Conservation (phyloP, 2,797 vertebrate species). For the Gambusia yucatana region DNA sequence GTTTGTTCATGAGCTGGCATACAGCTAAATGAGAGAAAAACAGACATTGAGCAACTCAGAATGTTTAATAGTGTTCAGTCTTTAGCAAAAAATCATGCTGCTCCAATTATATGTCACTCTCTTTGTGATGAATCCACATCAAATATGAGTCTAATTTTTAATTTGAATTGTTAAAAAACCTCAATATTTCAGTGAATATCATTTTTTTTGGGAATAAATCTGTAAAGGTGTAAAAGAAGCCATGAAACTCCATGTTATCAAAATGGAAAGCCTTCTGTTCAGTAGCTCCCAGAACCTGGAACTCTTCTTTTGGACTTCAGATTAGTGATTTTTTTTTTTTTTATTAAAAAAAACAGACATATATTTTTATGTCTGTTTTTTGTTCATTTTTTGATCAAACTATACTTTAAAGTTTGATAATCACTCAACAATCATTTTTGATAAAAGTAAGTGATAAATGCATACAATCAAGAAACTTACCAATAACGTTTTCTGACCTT, state of each 20-base stretch:
- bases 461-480: conserved; percentile 33
- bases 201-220: neutral
- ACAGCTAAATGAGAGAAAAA: conserved; percentile 46
- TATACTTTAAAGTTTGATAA: neutral
- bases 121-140: neutral
- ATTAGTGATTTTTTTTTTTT: too few species aligned
- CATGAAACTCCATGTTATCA: neutral
- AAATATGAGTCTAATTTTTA: neutral
- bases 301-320: too few species aligned
- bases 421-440: neutral
- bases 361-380: neutral
- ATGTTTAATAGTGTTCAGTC: neutral
- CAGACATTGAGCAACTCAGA: neutral
- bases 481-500: conserved; percentile 58
- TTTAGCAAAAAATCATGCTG: neutral
- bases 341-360: neutral
- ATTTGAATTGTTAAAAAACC: neutral
- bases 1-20: conserved; percentile 67
- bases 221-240: neutral
- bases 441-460: neutral
- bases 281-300: too few species aligned
- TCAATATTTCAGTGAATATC: neutral
- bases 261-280: too few species aligned
- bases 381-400: neutral
- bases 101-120: neutral